Conservation (phyloP, 37 sponge, comb jelly and placozoan genomes). For the Crambe crambe region DNA sequence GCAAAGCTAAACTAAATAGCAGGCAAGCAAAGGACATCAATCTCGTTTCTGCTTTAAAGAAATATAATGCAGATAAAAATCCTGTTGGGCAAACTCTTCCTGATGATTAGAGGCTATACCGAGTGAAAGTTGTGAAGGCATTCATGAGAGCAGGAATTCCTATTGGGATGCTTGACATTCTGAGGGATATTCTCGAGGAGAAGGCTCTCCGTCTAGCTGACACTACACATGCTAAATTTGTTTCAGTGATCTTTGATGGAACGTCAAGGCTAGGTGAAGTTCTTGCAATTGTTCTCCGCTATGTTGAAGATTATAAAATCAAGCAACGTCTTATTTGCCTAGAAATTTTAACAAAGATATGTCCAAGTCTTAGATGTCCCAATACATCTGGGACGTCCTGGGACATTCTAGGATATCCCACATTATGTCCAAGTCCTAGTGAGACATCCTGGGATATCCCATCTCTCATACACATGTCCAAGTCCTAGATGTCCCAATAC, state of each 20-base stretch:
- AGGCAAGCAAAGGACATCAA: neutral
- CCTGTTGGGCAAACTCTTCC: neutral
- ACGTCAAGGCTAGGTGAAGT: constrained; percentile 28
- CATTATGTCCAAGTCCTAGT: too few species aligned
- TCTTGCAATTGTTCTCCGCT: constrained; percentile 8
- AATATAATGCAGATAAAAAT: neutral
- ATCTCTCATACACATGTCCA: too few species aligned
- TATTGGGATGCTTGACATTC: neutral
- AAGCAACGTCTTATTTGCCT: neutral
- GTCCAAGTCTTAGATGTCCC: too few species aligned
- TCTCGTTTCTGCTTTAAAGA: neutral
- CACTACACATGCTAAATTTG: neutral
- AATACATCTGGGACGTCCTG: too few species aligned
- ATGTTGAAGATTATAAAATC: neutral
- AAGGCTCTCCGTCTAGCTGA: neutral
- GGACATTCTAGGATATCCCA: too few species aligned
- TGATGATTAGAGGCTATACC: neutral
- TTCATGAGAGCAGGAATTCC: neutral
- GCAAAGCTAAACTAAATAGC: neutral
- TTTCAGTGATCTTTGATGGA: constrained; percentile 28
- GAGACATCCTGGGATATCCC: too few species aligned
- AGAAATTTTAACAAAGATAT: neutral
- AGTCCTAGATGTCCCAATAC: too few species aligned
- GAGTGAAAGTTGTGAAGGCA: too few species aligned
- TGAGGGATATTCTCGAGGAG: neutral